These are phyloP conservation scores for Conus ventricosus DNA, from an alignment of 1,140 invertebrate genomes.

Conservation along the genomic window DNA sequence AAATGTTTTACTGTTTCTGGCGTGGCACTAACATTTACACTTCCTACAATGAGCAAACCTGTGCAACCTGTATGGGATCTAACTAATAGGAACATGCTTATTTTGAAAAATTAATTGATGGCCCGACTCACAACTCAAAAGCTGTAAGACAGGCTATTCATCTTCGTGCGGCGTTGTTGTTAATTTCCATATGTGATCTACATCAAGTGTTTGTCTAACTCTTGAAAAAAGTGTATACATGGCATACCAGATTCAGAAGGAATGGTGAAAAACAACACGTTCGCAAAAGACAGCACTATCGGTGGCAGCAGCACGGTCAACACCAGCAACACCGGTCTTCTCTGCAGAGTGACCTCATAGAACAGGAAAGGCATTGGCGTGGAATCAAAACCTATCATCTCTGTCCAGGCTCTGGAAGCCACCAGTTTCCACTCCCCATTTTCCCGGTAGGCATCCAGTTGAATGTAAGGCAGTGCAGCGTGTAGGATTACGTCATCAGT, in stretches of 20 bases:
- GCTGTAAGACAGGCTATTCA: too few species aligned
- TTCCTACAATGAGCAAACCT: too few species aligned
- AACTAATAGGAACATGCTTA: too few species aligned
- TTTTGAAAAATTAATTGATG: too few species aligned
- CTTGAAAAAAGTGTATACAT: background rate
- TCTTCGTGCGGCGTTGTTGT: too few species aligned
- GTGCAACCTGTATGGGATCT: too few species aligned
- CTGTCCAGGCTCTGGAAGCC: background rate
- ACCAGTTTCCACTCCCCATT: slow-evolving; percentile 38
- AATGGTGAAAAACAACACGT: slow-evolving; percentile 39
- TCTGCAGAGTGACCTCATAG: slow-evolving; percentile 15
- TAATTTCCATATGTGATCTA: too few species aligned
- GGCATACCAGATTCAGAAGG: slow-evolving; percentile 38
- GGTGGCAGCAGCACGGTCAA: slow-evolving; percentile 36
- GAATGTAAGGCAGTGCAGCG: background rate
- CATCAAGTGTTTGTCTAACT: too few species aligned
- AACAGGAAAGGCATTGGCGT: background rate
- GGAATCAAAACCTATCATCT: too few species aligned
- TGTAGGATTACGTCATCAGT: background rate
- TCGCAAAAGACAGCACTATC: slow-evolving; percentile 25
- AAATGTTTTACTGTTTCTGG: too few species aligned
- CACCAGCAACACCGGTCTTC: slow-evolving; percentile 16
- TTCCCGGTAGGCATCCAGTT: background rate
- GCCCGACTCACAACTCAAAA: too few species aligned
- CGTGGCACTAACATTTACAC: too few species aligned